phyloP scores from a whole-genome alignment of 2,113 vertebrate genomes.

The Cyanoderma ruficeps region DNA sequence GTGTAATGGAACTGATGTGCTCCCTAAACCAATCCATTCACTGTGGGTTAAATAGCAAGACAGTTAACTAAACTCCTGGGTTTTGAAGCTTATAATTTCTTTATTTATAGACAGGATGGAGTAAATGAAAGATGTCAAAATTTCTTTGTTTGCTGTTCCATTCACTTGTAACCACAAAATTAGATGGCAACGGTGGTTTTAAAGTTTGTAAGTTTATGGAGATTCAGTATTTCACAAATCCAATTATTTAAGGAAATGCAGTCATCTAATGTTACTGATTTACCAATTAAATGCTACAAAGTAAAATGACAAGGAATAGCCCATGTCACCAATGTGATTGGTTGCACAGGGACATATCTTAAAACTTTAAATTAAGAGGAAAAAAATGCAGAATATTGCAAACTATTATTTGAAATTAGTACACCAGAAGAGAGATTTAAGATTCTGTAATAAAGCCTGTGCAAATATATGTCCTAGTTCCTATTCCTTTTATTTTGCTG shows the following conservation, averaged over 20 bases:
- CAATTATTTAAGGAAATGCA: neutral
- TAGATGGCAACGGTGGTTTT: neutral
- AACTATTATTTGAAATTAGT: neutral
- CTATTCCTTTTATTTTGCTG: constrained; percentile 10
- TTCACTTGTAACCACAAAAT: constrained; percentile 10
- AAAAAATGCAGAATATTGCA: neutral
- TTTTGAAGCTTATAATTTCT: neutral
- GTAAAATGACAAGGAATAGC: neutral
- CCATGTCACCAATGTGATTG: neutral
- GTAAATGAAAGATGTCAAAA: constrained; percentile 6
- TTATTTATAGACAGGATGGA: constrained; percentile 1
- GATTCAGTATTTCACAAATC: neutral
- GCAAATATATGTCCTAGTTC: neutral
- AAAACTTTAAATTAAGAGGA: neutral
- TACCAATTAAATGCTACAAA: neutral
- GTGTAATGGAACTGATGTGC: neutral
- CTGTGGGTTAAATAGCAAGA: neutral
- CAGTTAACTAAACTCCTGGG: neutral
- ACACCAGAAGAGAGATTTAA: neutral
- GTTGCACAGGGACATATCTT: neutral
- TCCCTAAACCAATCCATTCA: neutral
- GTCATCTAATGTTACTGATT: neutral
- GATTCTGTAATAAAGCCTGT: neutral
- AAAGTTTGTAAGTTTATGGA: neutral
- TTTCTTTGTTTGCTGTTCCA: neutral